Evolutionary conservation across 1,140 invertebrate genomes (phyloP).

Genomic region (Bombyx mandarina): DNA sequence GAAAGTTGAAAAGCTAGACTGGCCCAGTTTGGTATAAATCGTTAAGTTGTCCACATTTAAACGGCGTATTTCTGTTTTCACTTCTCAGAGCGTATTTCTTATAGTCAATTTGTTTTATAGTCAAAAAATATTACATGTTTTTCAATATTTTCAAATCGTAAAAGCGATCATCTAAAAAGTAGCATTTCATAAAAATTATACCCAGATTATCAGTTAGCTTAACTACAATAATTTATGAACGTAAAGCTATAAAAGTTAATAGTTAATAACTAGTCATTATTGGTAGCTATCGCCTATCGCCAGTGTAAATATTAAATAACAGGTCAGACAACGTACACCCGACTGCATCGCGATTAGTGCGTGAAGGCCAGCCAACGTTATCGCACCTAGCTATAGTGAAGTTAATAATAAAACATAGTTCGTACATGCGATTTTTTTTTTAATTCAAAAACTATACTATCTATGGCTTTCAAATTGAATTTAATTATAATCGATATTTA

Average conservation of each 20-base stretch:
- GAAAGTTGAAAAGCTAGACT: constrained; percentile 64
- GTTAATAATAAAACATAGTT: constrained; percentile 27
- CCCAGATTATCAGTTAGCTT: too few species aligned
- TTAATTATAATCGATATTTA: too few species aligned
- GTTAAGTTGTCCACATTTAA: constrained; percentile 39
- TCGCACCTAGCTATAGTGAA: constrained; percentile 26
- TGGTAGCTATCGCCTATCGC: constrained; percentile 14
- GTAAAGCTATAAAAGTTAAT: constrained; percentile 1
- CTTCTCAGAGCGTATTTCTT: constrained; percentile 6
- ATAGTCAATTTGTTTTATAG: too few species aligned
- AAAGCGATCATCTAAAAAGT: too few species aligned
- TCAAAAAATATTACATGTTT: too few species aligned
- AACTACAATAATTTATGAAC: background rate
- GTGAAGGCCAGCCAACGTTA: constrained; percentile 44
- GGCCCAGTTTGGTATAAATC: constrained; percentile 41
- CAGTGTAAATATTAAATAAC: constrained; percentile 23
- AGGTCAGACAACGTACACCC: constrained; percentile 25
- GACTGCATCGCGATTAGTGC: constrained; percentile 38
- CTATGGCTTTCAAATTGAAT: too few species aligned
- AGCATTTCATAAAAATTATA: too few species aligned
- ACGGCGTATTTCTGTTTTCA: constrained; percentile 43
- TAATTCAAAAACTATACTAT: too few species aligned
- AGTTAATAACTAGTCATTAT: constrained; percentile 15
- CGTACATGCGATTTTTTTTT: too few species aligned
- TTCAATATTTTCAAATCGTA: too few species aligned